Evolutionary conservation across 2,888 invertebrate genomes (phyloP), one percentile per base, ranked within the genome.

Genomic region (Andrena minutula): DNA sequence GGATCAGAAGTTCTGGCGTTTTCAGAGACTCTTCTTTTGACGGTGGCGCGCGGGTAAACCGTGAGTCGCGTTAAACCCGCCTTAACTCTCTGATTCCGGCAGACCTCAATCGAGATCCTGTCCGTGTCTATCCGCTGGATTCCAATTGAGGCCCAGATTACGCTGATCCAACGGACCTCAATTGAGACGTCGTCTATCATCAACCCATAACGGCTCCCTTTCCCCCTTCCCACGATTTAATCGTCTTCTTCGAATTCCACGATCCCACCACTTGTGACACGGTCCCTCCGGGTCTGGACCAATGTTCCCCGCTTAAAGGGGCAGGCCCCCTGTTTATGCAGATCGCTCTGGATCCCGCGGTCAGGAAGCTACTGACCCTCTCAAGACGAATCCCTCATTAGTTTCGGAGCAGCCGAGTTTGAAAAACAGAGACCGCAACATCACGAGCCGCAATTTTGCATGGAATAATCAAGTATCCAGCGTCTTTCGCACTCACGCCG

Each of bases 141-240:
- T 35, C 78, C 70, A 66, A 79, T 77, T 60, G 41, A 3, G 7
- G 35, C n/a, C 41, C 7, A 60, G 64, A 79, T 76, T 76, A 77
- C 41, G 41, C 47, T n/a, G 49, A 58, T 23, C 8, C 47, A 20
- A 6, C 49, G 28, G 47, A 30, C 10, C 63, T n/a, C 64, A 51
- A 23, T 53, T 7, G 32, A 65, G 12, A 35, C 64, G 35, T 3
- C 49, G 64, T 28, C 23, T 35, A 77, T 64, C 74, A 32, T 51
- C 8, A 41, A 41, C 23, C 66, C 35, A 47, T 20, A 47, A 8
- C 23, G 8, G 32, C 12, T 41, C 41, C 51, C 56, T 53, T 16
- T 28, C 26, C 28, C 28, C n/a, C 41, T 4, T 16, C 20, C 20
- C 68, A 2, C 10, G 12, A 12, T 61, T 28, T 61, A 68, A 75